phyloP scores from a whole-genome alignment of 1,140 invertebrate genomes.

The Sarcophaga peregrina region DNA sequence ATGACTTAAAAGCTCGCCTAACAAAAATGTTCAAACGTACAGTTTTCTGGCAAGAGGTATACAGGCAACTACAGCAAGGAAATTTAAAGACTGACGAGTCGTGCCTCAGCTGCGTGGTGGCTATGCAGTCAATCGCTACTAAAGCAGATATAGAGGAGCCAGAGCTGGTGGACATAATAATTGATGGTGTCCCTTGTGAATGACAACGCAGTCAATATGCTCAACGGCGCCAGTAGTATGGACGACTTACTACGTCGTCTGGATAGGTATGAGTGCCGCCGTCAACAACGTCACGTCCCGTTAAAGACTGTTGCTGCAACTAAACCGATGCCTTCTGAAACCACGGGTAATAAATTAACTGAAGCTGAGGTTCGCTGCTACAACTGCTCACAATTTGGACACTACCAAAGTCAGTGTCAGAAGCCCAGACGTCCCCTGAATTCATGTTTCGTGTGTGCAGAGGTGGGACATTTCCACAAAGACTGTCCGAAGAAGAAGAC shows the following conservation, averaged over 20 bases:
- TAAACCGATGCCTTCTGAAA: neutral
- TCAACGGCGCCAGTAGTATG: no score
- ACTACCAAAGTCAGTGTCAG: neutral
- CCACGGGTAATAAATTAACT: neutral
- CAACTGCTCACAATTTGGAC: no score
- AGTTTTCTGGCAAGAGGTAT: neutral
- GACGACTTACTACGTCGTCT: slow-evolving; percentile 2
- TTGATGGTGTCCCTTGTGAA: no score
- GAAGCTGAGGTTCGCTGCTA: neutral
- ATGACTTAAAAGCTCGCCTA: no score
- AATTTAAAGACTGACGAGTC: no score
- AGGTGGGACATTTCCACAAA: neutral
- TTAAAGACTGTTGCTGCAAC: neutral
- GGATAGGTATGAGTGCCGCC: slow-evolving; percentile 30
- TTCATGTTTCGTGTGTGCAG: neutral
- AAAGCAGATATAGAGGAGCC: neutral
- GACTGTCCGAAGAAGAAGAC: neutral
- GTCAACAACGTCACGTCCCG: neutral
- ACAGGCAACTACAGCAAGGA: neutral
- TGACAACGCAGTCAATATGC: no score
- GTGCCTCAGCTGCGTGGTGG: neutral
- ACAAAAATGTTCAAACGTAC: neutral
- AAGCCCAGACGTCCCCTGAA: neutral
- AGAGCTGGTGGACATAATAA: slow-evolving; percentile 1
- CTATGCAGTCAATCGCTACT: neutral